A percentile compares a stretch with the other conserved stretches of the same genome.
These are phyloP conservation scores for Eupeodes latifasciatus DNA, from an alignment of 2,888 invertebrate species.

Conservation along the genomic window DNA sequence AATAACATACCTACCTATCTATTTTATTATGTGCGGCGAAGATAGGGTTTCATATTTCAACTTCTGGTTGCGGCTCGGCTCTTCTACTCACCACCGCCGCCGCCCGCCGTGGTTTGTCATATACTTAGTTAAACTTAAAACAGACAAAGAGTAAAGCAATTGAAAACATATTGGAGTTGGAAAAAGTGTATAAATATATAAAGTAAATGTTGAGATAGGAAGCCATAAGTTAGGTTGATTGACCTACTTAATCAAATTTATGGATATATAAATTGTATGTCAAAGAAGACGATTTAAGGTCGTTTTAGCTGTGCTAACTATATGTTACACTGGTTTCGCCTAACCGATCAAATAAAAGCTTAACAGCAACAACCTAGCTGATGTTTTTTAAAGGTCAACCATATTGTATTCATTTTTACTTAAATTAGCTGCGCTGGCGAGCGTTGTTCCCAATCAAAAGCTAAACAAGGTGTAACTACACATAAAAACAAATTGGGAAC, in stretches of 20 bases:
- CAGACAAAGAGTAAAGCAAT: not conserved
- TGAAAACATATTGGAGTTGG: conserved; percentile 21
- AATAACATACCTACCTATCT: not conserved
- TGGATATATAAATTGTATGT: not conserved
- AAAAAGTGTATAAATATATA: not conserved
- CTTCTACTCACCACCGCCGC: not conserved
- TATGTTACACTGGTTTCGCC: too few relatives aligned
- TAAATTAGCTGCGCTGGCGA: too few relatives aligned
- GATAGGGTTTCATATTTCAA: conserved; percentile 40
- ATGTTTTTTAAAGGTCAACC: too few relatives aligned
- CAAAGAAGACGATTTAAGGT: not conserved
- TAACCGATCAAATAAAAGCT: too few relatives aligned
- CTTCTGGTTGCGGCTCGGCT: conserved; percentile 14
- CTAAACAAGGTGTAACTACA: too few relatives aligned
- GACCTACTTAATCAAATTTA: conserved; percentile 31
- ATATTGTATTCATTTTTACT: too few relatives aligned
- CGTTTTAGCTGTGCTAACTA: too few relatives aligned
- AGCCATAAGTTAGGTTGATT: conserved; percentile 36
- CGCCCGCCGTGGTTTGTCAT: not conserved
- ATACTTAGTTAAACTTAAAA: not conserved
- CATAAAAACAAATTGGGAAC: too few relatives aligned
- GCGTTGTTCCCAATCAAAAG: too few relatives aligned
- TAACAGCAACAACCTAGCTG: too few relatives aligned
- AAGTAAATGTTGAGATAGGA: not conserved
- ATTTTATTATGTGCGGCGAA: not conserved